Evolutionary conservation across 2,888 invertebrate genomes (phyloP).

Genomic region (Chouioia cunea): DNA sequence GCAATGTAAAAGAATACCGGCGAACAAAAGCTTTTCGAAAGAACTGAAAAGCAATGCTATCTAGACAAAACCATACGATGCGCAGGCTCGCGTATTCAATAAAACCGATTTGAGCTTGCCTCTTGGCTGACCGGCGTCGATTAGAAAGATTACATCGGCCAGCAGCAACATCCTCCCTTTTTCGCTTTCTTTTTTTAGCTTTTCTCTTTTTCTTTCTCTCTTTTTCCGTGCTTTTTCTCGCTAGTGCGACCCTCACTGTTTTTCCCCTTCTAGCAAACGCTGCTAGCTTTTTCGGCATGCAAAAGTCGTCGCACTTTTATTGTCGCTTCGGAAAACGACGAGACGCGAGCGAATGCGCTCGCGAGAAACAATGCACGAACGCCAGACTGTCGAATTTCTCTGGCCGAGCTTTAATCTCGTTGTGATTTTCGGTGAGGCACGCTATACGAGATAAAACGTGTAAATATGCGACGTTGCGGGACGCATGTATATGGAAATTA

Average conservation of each 20-base stretch:
- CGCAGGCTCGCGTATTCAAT: no score
- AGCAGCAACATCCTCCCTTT: not conserved
- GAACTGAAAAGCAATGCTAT: no score
- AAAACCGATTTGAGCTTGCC: no score
- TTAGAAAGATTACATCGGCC: constrained; percentile 31
- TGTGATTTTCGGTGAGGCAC: not conserved
- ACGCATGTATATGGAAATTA: no score
- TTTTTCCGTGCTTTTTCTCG: not conserved
- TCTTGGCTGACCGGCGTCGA: constrained; percentile 12
- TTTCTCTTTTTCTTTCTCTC: constrained; percentile 4
- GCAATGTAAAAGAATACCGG: no score
- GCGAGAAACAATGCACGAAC: constrained; percentile 28
- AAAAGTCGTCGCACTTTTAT: constrained; percentile 24
- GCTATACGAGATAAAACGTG: not conserved
- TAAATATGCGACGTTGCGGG: no score
- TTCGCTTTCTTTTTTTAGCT: not conserved
- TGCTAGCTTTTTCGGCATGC: constrained; percentile 10
- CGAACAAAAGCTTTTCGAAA: no score
- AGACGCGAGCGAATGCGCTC: not conserved
- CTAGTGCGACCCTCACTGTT: constrained; percentile 19
- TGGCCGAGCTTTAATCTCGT: constrained; percentile 21
- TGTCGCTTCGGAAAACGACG: constrained; percentile 25
- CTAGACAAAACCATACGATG: no score
- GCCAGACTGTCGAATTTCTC: not conserved
- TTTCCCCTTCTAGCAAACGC: constrained; percentile 16